Evolutionary conservation across 2,797 vertebrate genomes (phyloP).

Genomic region (Miopithecus talapoin): DNA sequence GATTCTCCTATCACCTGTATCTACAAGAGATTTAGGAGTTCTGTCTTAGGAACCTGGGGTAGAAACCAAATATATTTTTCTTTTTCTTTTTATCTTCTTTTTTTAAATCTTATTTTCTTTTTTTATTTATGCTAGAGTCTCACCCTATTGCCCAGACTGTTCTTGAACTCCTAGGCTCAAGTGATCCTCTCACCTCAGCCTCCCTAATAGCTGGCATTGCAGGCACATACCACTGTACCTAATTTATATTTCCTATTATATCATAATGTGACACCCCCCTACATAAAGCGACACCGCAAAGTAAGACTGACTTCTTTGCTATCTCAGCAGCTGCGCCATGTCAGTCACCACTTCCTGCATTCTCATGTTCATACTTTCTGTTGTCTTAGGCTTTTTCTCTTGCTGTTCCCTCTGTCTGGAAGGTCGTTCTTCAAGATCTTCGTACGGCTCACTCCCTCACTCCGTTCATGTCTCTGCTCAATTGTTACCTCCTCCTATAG

Average conservation of each 20-base stretch:
- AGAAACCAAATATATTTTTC: neutral
- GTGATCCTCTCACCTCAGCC: neutral
- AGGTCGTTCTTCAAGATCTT: neutral
- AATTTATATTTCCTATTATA: neutral
- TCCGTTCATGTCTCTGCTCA: neutral
- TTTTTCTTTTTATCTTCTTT: neutral
- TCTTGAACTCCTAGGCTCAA: neutral
- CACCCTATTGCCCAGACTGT: neutral
- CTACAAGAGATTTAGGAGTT: neutral
- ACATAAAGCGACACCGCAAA: neutral
- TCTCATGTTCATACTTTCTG: neutral
- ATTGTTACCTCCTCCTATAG: neutral
- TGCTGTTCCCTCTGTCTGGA: neutral
- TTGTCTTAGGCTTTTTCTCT: neutral
- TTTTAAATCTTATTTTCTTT: neutral
- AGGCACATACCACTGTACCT: neutral
- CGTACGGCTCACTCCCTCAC: neutral
- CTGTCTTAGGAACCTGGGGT: neutral
- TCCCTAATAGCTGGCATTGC: neutral
- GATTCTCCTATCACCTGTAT: neutral
- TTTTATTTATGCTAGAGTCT: neutral
- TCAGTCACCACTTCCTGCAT: neutral
- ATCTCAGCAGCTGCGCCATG: neutral
- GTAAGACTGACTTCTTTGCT: neutral
- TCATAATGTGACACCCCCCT: neutral